Evolutionary conservation across 2,797 vertebrate genomes (phyloP), one percentile per base, ranked within the genome.

Genomic region (Eremophila alpestris): DNA sequence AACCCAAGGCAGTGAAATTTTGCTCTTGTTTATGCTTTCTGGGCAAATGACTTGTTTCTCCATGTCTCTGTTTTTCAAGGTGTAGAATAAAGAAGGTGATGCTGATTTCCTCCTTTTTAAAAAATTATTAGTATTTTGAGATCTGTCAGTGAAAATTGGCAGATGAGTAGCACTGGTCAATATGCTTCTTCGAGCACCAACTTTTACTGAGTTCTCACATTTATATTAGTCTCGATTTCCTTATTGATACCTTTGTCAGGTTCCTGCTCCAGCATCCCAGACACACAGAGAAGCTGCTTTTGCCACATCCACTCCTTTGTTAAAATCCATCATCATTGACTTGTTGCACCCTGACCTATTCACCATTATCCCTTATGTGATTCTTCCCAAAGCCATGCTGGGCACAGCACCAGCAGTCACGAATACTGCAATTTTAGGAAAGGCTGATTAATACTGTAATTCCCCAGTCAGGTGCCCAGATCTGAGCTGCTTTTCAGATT

Each of bases 311-410:
- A 24, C 17, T 64, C n/a, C 36, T 91, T 67, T 76, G 56, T 59
- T 92, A 83, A 95, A 93, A 94, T 69, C 55, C 48, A 36, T 86
- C 46, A n/a, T 70, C 63, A 63, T 27, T 68, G 80, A 81, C 48
- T 79, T 26, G 19, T 81, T n/a, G 23, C 15, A 26, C 46, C 78
- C 83, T 46, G 67, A 70, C 62, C 65, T 81, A 45, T 45, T 89
- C 65, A n/a, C 17, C 78, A 52, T 73, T 89, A 73, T 26, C 43
- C 34, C 22, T 74, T 74, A 48, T 5, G 46, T 56, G 83, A 40
- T 55, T 83, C 68, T 83, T 80, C 49, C 68, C 54, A 76, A 93
- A 95, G 68, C 60, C 49, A 5, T 22, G 77, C 83, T 67, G 52
- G 74, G 63, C 38, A 70, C 34, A 29, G 55, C 71, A 83, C 62